Evolutionary conservation across 2,113 vertebrate species (phyloP).

Genomic region (Eptesicus fuscus): DNA sequence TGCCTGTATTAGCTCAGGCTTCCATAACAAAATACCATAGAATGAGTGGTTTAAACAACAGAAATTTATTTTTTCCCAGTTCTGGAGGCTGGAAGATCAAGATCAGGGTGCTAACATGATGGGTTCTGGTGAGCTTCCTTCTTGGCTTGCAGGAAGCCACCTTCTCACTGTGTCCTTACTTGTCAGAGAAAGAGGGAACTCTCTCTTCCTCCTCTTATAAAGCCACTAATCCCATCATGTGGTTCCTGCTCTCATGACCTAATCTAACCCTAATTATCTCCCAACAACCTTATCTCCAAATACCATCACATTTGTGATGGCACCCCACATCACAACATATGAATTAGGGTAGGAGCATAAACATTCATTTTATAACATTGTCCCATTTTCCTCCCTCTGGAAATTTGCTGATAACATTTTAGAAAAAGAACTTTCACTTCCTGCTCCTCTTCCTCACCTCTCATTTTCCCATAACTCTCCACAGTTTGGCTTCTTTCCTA

Average conservation of each 20-base stretch:
- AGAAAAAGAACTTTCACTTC: background rate
- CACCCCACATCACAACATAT: background rate
- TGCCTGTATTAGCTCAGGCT: background rate
- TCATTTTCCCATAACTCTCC: background rate
- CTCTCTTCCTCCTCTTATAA: background rate
- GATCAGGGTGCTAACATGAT: background rate
- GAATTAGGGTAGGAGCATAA: background rate
- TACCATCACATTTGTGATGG: background rate
- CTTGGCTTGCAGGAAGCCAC: background rate
- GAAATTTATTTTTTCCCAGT: background rate
- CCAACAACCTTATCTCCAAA: background rate
- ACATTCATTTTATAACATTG: background rate
- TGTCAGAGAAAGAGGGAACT: background rate
- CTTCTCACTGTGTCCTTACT: background rate
- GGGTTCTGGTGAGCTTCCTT: background rate
- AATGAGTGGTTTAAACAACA: background rate
- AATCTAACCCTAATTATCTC: background rate
- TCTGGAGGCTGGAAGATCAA: background rate
- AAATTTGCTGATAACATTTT: background rate
- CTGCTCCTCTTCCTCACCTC: background rate
- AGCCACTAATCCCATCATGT: background rate
- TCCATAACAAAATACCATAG: background rate
- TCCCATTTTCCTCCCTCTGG: background rate
- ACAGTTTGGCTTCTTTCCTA: background rate
- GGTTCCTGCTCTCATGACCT: background rate